phyloP scores from a whole-genome alignment of 2,888 invertebrate species.

The Cosmia trapezina region DNA sequence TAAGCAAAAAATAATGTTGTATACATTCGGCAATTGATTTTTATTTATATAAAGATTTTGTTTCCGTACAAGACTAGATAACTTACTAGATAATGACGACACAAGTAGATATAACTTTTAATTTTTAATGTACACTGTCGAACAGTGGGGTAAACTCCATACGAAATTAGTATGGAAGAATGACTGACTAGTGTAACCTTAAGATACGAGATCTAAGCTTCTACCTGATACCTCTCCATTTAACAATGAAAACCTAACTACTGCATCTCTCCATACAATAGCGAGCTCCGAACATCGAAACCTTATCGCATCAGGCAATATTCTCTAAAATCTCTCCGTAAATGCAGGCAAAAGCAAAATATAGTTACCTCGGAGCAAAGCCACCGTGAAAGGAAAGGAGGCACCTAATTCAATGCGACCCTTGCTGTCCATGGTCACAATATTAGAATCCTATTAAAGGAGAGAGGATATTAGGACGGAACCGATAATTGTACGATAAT shows the following conservation, averaged over 20 bases:
- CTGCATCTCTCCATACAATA: slow-evolving; percentile 33
- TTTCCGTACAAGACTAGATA: too few species aligned
- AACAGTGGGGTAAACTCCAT: too few species aligned
- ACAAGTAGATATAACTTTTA: too few species aligned
- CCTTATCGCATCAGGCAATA: slow-evolving; percentile 49
- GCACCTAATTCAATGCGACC: slow-evolving; percentile 58
- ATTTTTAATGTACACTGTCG: too few species aligned
- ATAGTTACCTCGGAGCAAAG: slow-evolving; percentile 59
- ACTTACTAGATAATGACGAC: too few species aligned
- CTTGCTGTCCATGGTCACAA: slow-evolving; percentile 53
- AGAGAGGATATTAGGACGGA: not conserved
- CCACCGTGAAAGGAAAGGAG: slow-evolving; percentile 57
- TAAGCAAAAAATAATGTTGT: too few species aligned
- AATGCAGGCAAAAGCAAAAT: slow-evolving; percentile 54
- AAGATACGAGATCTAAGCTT: not conserved
- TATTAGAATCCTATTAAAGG: slow-evolving; percentile 65
- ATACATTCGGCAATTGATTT: too few species aligned
- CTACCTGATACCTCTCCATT: not conserved
- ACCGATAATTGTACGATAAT: slow-evolving; percentile 26
- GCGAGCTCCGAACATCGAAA: slow-evolving; percentile 26
- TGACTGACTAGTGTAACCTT: too few species aligned
- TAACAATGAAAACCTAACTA: slow-evolving; percentile 6
- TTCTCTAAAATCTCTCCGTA: slow-evolving; percentile 51
- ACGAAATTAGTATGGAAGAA: too few species aligned
- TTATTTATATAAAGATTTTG: too few species aligned